Evolutionary conservation across 2,888 invertebrate species (phyloP), one percentile per base, ranked within the genome.

Genomic region (Allygus modestus): DNA sequence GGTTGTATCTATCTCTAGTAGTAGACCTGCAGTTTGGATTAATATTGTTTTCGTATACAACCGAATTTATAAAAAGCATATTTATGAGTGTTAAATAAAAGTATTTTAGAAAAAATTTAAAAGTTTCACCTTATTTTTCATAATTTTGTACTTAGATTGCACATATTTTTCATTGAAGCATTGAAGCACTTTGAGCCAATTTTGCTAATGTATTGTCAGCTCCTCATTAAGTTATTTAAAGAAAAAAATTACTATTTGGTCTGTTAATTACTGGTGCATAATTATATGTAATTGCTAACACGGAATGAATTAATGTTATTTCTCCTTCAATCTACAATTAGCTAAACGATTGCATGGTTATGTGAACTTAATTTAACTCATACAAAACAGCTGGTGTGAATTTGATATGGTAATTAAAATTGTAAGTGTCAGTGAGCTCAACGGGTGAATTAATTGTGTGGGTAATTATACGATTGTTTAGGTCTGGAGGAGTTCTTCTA

Each of bases 311-410:
- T 58, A 58, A 58, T 58, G 58, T 23, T 23, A 4, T 5, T 12
- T 23, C 58, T 26, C 20, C 2, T 58, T 23, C 23, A 58, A 58
- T 23, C 26, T 23, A 12, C 26, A 58, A 58, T 58, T 58, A 58
- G 12, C 7, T 58, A 58, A 58, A 58, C 26, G 26, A 58, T 23
- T 23, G 58, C 23, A 1, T 58, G 12, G 2, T 23, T 1, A 0
- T 5, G 15, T 58, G 12, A 58, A 58, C 9, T 23, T 23, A 58
- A 20, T 20, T 58, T 20, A 58, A 58, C 23, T 58, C 58, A 58
- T 58, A 58, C 58, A 58, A 58, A 58, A 58, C 26, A 58, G 58
- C 58, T 20, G 58, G 58, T 58, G 58, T 58, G 58, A 58, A 58
- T 58, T 58, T 58, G 58, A 23, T 58, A 58, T 58, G 58, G 23